Evolutionary conservation across 2,113 vertebrate genomes (phyloP).

Genomic region (Potamarius usumacintae): DNA sequence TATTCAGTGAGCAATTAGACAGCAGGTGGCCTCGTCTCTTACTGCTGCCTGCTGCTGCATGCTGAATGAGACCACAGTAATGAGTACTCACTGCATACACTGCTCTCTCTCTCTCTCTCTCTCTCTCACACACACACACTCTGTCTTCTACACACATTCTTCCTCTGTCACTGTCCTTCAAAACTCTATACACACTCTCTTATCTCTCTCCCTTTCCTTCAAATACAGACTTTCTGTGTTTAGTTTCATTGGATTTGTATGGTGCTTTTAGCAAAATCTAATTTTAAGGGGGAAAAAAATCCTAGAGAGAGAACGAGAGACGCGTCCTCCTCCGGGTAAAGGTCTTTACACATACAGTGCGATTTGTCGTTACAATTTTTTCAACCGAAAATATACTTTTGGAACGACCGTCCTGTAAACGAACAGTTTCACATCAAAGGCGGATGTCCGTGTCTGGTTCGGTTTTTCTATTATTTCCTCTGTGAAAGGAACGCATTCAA

Average conservation of each 20-base stretch:
- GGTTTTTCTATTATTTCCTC: too few relatives aligned
- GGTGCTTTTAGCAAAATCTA: neutral
- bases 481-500: too few relatives aligned
- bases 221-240: neutral
- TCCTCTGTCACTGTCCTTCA: constrained; percentile 37
- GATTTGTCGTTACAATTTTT: too few relatives aligned
- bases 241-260: neutral
- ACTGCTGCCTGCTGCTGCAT: constrained; percentile 58
- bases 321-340: neutral
- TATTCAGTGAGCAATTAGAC: constrained; percentile 67
- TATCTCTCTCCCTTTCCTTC: neutral
- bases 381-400: too few relatives aligned
- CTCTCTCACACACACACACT: constrained; percentile 19
- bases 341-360: too few relatives aligned
- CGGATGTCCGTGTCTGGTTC: too few relatives aligned
- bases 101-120: neutral
- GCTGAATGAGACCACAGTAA: constrained; percentile 55
- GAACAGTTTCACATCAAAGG: too few relatives aligned
- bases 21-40: constrained; percentile 60
- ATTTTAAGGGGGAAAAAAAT: neutral
- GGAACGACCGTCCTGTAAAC: too few relatives aligned
- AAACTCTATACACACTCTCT: neutral
- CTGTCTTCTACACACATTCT: neutral
- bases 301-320: neutral
- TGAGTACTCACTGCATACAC: constrained; percentile 29